Conservation (phyloP, 2,797 vertebrate genomes). For the Holocentrus rufus region DNA sequence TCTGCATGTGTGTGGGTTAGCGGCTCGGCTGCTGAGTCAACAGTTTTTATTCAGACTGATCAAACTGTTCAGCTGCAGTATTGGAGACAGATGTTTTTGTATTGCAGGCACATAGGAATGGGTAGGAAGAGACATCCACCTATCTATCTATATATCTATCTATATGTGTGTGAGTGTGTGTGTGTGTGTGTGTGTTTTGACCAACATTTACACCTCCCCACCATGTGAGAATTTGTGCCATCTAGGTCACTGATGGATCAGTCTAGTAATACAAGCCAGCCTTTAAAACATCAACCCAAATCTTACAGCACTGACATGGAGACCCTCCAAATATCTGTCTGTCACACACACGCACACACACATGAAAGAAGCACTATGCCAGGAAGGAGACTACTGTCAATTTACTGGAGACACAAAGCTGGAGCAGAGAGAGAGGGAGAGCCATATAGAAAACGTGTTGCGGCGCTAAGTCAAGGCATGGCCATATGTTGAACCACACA, state of each 20-base stretch:
- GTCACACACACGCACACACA: conserved; percentile 15
- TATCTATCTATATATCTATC: too few species aligned
- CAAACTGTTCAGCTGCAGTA: conserved; percentile 5
- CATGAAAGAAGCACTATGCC: conserved; percentile 10
- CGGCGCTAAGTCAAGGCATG: neutral
- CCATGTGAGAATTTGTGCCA: conserved; percentile 7
- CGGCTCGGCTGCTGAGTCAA: neutral
- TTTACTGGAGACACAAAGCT: conserved; percentile 1
- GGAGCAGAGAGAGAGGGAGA: neutral
- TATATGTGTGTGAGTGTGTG: too few species aligned
- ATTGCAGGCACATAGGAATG: conserved; percentile 5
- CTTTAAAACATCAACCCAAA: conserved; percentile 34
- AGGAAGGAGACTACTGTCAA: neutral
- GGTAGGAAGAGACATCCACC: neutral
- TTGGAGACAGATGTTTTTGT: conserved; percentile 1
- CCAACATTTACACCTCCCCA: neutral
- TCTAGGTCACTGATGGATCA: conserved; percentile 23
- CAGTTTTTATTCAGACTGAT: conserved; percentile 15
- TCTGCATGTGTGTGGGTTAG: conserved; percentile 13
- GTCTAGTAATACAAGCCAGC: conserved; percentile 30
- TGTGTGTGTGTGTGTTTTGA: conserved; percentile 23
- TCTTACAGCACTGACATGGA: conserved; percentile 40
- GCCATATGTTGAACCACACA: neutral
- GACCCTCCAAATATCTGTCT: conserved; percentile 27
- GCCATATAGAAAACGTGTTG: conserved; percentile 14